Evolutionary conservation across 2,888 invertebrate genomes (phyloP).

Genomic region (Dasysyrphus albostriatus): DNA sequence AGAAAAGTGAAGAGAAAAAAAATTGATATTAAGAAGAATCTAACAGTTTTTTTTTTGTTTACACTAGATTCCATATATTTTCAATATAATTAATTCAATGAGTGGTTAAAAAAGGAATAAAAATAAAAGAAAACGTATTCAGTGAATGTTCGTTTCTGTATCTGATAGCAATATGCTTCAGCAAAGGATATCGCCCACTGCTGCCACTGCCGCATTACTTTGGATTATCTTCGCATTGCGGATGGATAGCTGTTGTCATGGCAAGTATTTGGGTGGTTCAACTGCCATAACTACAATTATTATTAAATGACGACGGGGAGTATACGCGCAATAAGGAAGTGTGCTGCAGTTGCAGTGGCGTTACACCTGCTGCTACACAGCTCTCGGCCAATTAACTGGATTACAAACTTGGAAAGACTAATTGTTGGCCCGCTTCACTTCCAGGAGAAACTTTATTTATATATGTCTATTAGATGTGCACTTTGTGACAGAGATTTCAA

Average conservation of each 20-base stretch:
- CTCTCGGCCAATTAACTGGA: conserved; percentile 65
- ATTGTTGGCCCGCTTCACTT: conserved; percentile 16
- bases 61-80: conserved; percentile 3
- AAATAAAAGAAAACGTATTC: background rate
- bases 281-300: conserved; percentile 10
- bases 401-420: conserved; percentile 62
- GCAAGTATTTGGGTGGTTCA: conserved; percentile 60
- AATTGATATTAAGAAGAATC: conserved; percentile 12
- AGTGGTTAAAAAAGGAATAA: conserved; percentile 39
- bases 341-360: conserved; percentile 21
- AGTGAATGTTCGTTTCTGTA: conserved; percentile 27
- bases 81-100: conserved; percentile 39
- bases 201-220: conserved; percentile 15
- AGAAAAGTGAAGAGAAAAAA: conserved; percentile 33
- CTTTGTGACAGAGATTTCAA: background rate
- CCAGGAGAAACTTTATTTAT: conserved; percentile 61
- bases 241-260: conserved; percentile 57
- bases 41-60: conserved; percentile 40
- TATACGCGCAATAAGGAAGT: conserved; percentile 64
- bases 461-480: background rate
- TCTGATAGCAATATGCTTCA: conserved; percentile 46
- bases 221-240: conserved; percentile 62
- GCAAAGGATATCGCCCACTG: conserved; percentile 59
- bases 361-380: conserved; percentile 50
- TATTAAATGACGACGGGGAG: conserved; percentile 46